Evolutionary conservation across 2,113 vertebrate genomes (phyloP), one percentile per base, ranked within the genome.

Genomic region (Parus major): DNA sequence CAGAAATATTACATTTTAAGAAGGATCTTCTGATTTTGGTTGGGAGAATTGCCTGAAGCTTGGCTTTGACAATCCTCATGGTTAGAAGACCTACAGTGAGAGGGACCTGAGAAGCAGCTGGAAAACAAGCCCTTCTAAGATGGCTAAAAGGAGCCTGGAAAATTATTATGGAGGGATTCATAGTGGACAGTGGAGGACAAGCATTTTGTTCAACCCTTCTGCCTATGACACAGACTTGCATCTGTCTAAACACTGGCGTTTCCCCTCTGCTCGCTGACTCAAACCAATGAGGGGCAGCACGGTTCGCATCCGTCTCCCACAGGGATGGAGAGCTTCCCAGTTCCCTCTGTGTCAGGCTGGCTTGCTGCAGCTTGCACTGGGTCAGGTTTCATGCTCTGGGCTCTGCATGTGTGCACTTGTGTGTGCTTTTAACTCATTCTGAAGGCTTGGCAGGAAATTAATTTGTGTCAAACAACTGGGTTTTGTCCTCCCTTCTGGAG

Each of bases 381-480:
- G 8, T 94, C 81, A 13, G 69, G 7, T 90, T 93, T 80, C 89
- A 83, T 70, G 31, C 46, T 52, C 72, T 64, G 82, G 39, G 49
- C 64, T 53, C 72, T 70, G 72, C 9, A 1, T 86, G 68, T 61
- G 77, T 52, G 71, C 60, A 2, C 44, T 89, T 1, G 2, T 0
- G 0, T 90, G 46, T 47, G 77, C 73, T 91, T 95, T 93, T 57
- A 92, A 96, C 68, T 92, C 39, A 2, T 77, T 81, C 75, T 69
- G 86, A 76, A 57, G 64, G 14, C 90, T 91, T 91, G 42, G 35
- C 88, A 65, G 92, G 92, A 96, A 91, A 95, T 95, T 79, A 69
- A 89, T 82, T 87, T 91, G 77, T 83, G 52, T 88, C 77, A 88
- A 55, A 73, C 4, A 2, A 31, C 5, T 33, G 46, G 7, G 18